Evolutionary conservation across 2,888 invertebrate species (phyloP).

Genomic region (Philopedon plagiatum): DNA sequence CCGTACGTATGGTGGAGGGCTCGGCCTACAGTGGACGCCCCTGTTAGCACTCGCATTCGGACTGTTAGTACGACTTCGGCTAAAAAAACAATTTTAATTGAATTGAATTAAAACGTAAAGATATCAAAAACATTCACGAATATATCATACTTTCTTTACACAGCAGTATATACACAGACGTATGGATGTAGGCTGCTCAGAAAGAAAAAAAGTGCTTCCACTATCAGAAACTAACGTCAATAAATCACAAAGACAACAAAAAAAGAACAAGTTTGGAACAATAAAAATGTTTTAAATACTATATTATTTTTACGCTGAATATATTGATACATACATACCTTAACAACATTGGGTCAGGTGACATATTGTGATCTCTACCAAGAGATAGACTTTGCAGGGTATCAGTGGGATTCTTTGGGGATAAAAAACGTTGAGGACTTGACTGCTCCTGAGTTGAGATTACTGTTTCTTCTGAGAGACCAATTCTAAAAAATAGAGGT

Average conservation of each 20-base stretch:
- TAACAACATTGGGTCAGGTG: slow-evolving; percentile 62
- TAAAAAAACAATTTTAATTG: slow-evolving; percentile 19
- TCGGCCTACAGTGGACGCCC: slow-evolving; percentile 70
- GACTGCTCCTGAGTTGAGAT: slow-evolving; percentile 22
- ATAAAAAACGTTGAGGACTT: slow-evolving; percentile 27
- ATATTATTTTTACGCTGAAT: too few species aligned
- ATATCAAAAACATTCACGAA: too few species aligned
- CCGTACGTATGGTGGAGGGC: slow-evolving; percentile 74
- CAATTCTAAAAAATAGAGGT: slow-evolving; percentile 20
- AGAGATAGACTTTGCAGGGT: slow-evolving; percentile 13
- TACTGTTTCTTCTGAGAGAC: slow-evolving; percentile 34
- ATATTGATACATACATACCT: too few species aligned
- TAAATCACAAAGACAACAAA: too few species aligned
- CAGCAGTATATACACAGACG: too few species aligned
- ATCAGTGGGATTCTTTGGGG: slow-evolving; percentile 24
- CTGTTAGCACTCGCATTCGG: slow-evolving; percentile 65
- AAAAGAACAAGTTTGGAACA: too few species aligned
- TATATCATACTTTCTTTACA: too few species aligned
- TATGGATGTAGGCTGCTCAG: too few species aligned
- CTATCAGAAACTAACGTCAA: too few species aligned
- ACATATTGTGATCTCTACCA: slow-evolving; percentile 55
- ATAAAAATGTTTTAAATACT: too few species aligned
- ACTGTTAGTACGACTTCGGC: slow-evolving; percentile 63
- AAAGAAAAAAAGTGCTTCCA: too few species aligned
- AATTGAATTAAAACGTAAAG: neutral